Evolutionary conservation across 2,113 vertebrate genomes (phyloP).

Genomic region (Bettongia penicillata): DNA sequence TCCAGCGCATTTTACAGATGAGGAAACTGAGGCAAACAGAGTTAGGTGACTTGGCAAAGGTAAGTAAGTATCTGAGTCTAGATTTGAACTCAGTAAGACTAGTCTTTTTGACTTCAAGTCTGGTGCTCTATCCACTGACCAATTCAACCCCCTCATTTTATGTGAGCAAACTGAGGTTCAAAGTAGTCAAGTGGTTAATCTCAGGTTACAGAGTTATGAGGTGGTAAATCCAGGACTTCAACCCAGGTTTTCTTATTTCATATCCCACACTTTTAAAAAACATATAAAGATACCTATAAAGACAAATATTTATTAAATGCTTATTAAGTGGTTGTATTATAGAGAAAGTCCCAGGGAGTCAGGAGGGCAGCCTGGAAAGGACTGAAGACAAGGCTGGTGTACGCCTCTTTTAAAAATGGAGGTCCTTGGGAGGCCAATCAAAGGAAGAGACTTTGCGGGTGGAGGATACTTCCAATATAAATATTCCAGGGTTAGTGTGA

Average conservation of each 20-base stretch:
- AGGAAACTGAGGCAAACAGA: background rate
- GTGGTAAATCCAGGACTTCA: background rate
- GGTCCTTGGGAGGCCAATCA: no score
- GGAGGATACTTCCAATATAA: no score
- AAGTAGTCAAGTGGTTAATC: background rate
- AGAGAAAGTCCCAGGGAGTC: background rate
- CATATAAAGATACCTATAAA: background rate
- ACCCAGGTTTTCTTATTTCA: background rate
- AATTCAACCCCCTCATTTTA: background rate
- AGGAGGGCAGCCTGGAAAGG: background rate
- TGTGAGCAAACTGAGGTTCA: background rate
- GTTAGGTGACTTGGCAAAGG: background rate
- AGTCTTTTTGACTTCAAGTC: background rate
- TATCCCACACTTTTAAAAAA: background rate
- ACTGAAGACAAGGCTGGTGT: background rate
- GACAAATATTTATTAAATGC: background rate
- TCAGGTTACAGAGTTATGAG: background rate
- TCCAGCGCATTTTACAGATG: no score
- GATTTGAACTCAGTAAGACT: background rate
- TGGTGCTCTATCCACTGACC: background rate
- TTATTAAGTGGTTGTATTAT: background rate
- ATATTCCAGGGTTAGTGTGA: no score
- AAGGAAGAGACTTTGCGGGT: no score
- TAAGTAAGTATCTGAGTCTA: background rate
- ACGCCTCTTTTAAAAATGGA: no score